A percentile compares a stretch with the other conserved stretches of the same genome.
phyloP scores from a whole-genome alignment of 2,113 vertebrate genomes.

The Jaculus jaculus region DNA sequence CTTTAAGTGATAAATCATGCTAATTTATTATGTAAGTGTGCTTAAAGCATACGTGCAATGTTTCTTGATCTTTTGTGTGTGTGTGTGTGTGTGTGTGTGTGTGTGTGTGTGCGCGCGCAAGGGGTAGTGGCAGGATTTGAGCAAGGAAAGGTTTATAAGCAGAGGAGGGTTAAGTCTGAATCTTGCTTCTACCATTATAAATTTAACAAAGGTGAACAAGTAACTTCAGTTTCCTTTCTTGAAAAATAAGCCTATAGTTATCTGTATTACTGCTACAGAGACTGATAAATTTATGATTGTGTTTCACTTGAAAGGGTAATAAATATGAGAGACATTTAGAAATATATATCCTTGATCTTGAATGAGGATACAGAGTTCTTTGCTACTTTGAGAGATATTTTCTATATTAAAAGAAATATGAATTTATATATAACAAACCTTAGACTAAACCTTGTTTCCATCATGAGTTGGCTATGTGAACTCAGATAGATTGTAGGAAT shows the following conservation, averaged over 20 bases:
- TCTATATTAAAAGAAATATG: not conserved
- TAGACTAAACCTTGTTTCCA: not conserved
- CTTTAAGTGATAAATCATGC: not conserved
- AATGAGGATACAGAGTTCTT: not conserved
- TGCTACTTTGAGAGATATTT: not conserved
- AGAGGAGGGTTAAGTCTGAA: not conserved
- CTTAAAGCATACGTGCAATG: not conserved
- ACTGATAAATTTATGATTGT: not conserved
- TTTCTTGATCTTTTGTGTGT: not conserved
- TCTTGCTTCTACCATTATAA: not conserved
- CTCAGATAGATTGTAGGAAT: not conserved
- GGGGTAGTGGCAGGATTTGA: not conserved
- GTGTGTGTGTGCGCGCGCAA: no score
- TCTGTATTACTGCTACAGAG: not conserved
- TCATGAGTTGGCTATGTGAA: not conserved
- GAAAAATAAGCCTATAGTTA: not conserved
- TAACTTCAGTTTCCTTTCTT: not conserved
- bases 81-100: no score
- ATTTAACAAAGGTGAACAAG: not conserved
- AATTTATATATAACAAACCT: not conserved
- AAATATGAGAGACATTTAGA: not conserved
- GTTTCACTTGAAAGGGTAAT: not conserved
- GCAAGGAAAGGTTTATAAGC: not conserved
- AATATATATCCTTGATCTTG: not conserved
- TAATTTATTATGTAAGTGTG: not conserved